Evolutionary conservation across 2,113 vertebrate species (phyloP).

Genomic region (Lontra canadensis): DNA sequence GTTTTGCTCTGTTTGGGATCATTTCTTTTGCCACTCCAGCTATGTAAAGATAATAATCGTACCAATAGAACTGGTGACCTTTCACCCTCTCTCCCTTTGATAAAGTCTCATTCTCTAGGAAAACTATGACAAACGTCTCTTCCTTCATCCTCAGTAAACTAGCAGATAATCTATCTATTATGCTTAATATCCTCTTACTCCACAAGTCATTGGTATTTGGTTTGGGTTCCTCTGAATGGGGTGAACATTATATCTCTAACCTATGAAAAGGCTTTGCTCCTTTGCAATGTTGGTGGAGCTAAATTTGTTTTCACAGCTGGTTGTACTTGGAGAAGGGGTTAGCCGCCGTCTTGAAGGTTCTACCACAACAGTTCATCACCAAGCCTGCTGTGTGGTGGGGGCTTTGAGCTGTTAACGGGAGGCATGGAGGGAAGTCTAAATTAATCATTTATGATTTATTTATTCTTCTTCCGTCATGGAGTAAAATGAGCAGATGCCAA

Average conservation of each 20-base stretch:
- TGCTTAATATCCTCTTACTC: constrained; percentile 88
- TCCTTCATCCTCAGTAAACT: constrained; percentile 84
- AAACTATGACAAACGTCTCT: constrained; percentile 87
- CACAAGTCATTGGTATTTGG: constrained; percentile 91
- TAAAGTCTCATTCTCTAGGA: constrained; percentile 89
- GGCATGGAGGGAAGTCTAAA: constrained; percentile 86
- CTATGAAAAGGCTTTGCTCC: constrained; percentile 90
- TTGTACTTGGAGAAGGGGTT: constrained; percentile 93
- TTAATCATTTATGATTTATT: constrained; percentile 93
- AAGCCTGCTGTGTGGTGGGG: constrained; percentile 86
- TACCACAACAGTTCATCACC: constrained; percentile 90
- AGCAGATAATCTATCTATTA: constrained; percentile 87
- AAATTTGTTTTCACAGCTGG: constrained; percentile 98
- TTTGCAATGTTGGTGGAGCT: constrained; percentile 90
- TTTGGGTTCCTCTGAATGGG: constrained; percentile 92
- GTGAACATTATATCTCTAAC: constrained; percentile 96
- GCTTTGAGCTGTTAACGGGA: constrained; percentile 88
- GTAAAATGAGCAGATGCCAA: constrained; percentile 82
- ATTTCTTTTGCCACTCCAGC: constrained; percentile 90
- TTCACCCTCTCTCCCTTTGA: constrained; percentile 86
- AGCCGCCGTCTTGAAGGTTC: constrained; percentile 92
- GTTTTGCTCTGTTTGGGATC: constrained; percentile 89
- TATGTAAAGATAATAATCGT: constrained; percentile 89
- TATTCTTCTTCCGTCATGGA: constrained; percentile 82
- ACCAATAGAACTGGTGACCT: constrained; percentile 87